A percentile compares a stretch with the other conserved stretches of the same genome.
phyloP scores from a whole-genome alignment of 2,113 vertebrate genomes.

The Oceanodroma tethys region DNA sequence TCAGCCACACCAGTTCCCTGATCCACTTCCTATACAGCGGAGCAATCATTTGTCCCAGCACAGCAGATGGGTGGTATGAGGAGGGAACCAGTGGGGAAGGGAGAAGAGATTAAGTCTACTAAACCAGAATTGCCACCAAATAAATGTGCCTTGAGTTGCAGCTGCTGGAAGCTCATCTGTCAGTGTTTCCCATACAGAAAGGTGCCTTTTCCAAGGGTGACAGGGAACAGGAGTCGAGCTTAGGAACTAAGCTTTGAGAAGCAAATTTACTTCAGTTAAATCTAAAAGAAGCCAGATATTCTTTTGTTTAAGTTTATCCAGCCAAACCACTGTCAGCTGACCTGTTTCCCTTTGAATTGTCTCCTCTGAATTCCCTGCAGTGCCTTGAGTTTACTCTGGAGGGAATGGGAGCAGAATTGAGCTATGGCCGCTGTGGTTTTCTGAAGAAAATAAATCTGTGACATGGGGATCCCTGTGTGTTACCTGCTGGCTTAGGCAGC shows the following conservation, averaged over 20 bases:
- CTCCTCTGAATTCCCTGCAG: not conserved
- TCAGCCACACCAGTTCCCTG: not conserved
- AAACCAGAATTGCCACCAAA: not conserved
- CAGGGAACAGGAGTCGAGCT: not conserved
- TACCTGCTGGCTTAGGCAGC: not conserved
- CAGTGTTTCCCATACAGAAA: not conserved
- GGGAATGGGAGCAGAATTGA: not conserved
- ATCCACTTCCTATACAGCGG: not conserved
- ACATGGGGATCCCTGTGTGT: not conserved
- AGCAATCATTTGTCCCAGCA: not conserved
- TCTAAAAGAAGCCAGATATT: conserved; percentile 8
- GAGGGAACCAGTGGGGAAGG: not conserved
- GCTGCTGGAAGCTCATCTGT: not conserved
- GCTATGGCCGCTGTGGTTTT: not conserved
- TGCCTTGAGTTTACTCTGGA: not conserved
- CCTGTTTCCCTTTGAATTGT: not conserved
- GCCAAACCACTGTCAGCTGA: not conserved
- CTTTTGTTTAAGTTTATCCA: conserved; percentile 6
- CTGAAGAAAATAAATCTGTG: not conserved
- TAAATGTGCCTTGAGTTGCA: not conserved
- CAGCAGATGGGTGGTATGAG: not conserved
- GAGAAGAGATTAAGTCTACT: not conserved
- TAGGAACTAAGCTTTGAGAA: not conserved
- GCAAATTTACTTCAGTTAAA: not conserved
- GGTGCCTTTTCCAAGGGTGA: not conserved